Evolutionary conservation across 2,888 invertebrate genomes (phyloP).

Genomic region (Liopterus haemorrhoidalis): DNA sequence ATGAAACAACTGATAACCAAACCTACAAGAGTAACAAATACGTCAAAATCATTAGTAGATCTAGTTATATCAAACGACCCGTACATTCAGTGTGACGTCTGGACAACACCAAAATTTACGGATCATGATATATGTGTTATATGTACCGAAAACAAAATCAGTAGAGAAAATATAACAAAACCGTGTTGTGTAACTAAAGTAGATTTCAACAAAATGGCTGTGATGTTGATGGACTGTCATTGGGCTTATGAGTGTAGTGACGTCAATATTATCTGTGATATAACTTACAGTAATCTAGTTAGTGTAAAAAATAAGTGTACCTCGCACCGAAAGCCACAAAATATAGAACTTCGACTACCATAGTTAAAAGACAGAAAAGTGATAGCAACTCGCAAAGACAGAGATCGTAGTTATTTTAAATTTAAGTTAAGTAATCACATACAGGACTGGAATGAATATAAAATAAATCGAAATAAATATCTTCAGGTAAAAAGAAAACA

Average conservation of each 20-base stretch:
- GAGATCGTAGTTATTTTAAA: too few species aligned
- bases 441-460: too few species aligned
- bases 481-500: too few species aligned
- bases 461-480: too few species aligned
- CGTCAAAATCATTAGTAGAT: neutral
- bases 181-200: neutral
- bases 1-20: neutral
- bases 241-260: conserved; percentile 1
- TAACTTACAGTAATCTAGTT: neutral
- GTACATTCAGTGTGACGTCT: neutral
- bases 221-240: neutral
- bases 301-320: neutral
- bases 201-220: neutral
- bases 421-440: too few species aligned
- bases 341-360: neutral
- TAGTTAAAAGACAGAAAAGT: neutral
- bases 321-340: too few species aligned
- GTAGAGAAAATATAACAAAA: neutral
- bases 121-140: neutral
- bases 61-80: conserved; percentile 1
- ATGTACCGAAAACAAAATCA: neutral
- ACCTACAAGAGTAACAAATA: neutral
- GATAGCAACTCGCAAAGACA: neutral
- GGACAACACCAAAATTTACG: neutral
- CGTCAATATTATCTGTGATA: neutral